Conservation (phyloP, 1,140 invertebrate species). For the Drosophila fuyamai region DNA sequence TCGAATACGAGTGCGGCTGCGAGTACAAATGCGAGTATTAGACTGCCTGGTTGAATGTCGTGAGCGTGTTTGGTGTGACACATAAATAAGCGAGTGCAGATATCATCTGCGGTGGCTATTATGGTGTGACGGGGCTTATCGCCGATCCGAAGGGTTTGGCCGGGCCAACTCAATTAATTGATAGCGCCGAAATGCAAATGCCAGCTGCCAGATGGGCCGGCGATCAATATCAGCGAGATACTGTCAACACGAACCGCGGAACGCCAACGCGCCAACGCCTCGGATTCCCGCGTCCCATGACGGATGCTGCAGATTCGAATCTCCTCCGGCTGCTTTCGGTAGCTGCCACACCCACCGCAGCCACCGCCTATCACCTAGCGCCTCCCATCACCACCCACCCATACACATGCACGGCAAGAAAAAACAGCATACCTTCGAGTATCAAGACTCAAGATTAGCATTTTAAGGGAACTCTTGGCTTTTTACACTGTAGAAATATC, state of each 20-base stretch:
- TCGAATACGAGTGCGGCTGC: neutral
- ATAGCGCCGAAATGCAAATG: slow-evolving; percentile 61
- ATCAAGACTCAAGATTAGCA: neutral
- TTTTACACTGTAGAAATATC: neutral
- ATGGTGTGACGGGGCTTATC: slow-evolving; percentile 13
- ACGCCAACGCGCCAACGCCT: slow-evolving; percentile 33
- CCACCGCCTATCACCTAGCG: slow-evolving; percentile 20
- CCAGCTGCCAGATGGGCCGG: slow-evolving; percentile 13
- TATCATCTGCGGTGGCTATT: slow-evolving; percentile 16
- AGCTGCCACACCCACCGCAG: slow-evolving; percentile 44
- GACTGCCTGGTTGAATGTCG: slow-evolving; percentile 54
- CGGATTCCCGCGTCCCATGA: slow-evolving; percentile 8
- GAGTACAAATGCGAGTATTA: neutral
- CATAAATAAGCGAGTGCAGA: slow-evolving; percentile 29
- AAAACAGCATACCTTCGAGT: neutral
- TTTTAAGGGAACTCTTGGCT: neutral
- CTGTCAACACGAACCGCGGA: slow-evolving; percentile 38
- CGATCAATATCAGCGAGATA: slow-evolving; percentile 26
- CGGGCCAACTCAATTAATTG: slow-evolving; percentile 50
- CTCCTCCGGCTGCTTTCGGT: slow-evolving; percentile 46
- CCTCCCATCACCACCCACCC: slow-evolving; percentile 25
- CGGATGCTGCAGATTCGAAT: slow-evolving; percentile 53
- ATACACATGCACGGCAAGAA: neutral
- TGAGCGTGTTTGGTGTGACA: slow-evolving; percentile 47
- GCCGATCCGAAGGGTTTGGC: slow-evolving; percentile 59